Evolutionary conservation across 2,888 invertebrate genomes (phyloP), one percentile per base, ranked within the genome.

Genomic region (Cybosia mesomella): DNA sequence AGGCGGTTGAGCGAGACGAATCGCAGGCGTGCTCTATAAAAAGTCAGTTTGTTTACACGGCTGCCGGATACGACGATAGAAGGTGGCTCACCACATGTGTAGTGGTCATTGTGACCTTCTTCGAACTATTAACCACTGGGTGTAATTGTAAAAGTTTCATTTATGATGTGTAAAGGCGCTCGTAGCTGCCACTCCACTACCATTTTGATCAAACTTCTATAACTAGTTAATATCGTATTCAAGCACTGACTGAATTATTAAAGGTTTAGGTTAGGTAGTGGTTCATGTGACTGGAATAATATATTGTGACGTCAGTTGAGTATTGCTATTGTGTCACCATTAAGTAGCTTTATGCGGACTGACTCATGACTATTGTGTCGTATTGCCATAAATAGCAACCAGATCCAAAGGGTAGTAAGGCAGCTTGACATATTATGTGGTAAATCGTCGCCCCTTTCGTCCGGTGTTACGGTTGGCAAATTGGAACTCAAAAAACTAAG

Each of bases 21-120:
- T 83, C 82, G 86, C 91, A 90, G 91, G 84, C 91, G 76, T 82
- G 85, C 85, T 90, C 92, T 93, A 93, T 93, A 93, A 94, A 93
- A 93, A 93, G 89, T 90, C 83, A 71, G 89, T 89, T 88, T 93
- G 92, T 94, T 93, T 93, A 94, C 88, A 85, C 77, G 84, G 82
- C 80, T 80, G 85, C 89, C 87, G 93, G 92, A 93, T 92, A 88
- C 88, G 90, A 88, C 85, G 63, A 63, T 85, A 84, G 81, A 76
- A 85, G 83, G 84, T 80, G 89, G 89, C 81, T 79, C 78, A 85
- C 91, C 91, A 88, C 91, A 91, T 89, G 90, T 87, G 85, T 89
- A 87, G 86, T 89, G 85, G 86, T 86, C 89, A 89, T 87, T 87
- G 84, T 86, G 83, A 80, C 80, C 71, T 66, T 73, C 68, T 73